These are phyloP conservation scores for Lytechinus pictus DNA, from an alignment of 35 echinoderm and acorn worm species.

Conservation along the genomic window DNA sequence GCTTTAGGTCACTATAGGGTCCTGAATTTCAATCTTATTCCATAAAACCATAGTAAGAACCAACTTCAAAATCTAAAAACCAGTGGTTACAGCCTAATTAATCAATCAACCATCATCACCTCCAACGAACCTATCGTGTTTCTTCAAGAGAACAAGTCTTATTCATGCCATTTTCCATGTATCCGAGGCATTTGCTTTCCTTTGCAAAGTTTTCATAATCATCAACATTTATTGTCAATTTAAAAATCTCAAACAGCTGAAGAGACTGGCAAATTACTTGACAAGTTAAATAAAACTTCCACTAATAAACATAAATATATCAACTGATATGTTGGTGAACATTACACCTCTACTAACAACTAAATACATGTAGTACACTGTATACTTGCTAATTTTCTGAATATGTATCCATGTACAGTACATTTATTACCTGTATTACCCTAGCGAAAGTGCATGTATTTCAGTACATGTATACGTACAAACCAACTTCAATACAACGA, in stretches of 20 bases:
- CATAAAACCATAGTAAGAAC: too few relatives aligned
- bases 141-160: too few relatives aligned
- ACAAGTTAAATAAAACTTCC: neutral
- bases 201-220: neutral
- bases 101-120: too few relatives aligned
- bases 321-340: neutral
- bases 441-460: neutral
- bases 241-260: neutral
- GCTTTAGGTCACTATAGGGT: too few relatives aligned
- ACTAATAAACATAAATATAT: neutral
- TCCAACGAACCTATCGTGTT: too few relatives aligned
- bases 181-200: neutral
- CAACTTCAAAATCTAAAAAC: too few relatives aligned
- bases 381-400: neutral
- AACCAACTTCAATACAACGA: neutral
- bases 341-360: neutral
- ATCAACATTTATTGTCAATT: neutral
- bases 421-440: too few relatives aligned
- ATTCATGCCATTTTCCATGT: too few relatives aligned
- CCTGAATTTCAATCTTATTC: too few relatives aligned
- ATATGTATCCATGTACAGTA: neutral
- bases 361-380: neutral
- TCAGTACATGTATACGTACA: neutral
- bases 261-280: neutral
- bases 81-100: too few relatives aligned